Percentiles rank a stretch among this genome's conserved stretches.
Evolutionary conservation across 2,888 invertebrate species (phyloP).

Genomic region (Pseudococcus viburni): DNA sequence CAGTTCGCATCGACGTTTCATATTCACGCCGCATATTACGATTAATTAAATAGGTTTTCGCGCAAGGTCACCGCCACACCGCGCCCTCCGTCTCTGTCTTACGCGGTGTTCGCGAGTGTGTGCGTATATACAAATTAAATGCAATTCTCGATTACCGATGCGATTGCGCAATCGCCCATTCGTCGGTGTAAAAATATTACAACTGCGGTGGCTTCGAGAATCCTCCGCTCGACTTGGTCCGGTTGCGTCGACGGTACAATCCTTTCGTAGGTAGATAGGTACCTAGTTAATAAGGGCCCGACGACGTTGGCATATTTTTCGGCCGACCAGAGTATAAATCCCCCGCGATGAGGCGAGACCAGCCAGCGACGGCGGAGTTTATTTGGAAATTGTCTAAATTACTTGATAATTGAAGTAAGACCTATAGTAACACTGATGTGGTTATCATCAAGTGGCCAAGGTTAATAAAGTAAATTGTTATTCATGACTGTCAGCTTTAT

Average conservation of each 20-base stretch:
- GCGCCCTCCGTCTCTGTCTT: background rate
- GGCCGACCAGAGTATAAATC: slow-evolving; percentile 1
- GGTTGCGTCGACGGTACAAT: background rate
- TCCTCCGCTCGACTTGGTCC: background rate
- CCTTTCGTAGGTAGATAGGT: background rate
- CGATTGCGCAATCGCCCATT: slow-evolving; percentile 24
- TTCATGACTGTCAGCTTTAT: slow-evolving; percentile 65
- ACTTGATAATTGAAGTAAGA: slow-evolving; percentile 66
- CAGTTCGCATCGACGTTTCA: slow-evolving; percentile 1
- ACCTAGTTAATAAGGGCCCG: background rate
- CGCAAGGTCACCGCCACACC: slow-evolving; percentile 3
- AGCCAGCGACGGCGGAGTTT: slow-evolving; percentile 4
- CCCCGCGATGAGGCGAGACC: background rate
- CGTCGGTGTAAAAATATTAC: background rate
- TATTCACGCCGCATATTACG: slow-evolving; percentile 31
- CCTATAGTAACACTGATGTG: slow-evolving; percentile 51
- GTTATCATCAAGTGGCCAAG: slow-evolving; percentile 65
- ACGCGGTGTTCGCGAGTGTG: background rate
- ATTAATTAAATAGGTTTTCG: slow-evolving; percentile 45
- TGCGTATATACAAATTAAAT: slow-evolving; percentile 14
- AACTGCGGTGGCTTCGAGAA: background rate
- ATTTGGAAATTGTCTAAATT: slow-evolving; percentile 65
- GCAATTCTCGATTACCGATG: slow-evolving; percentile 36
- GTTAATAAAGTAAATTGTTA: slow-evolving; percentile 67
- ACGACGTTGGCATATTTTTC: background rate